A percentile compares a stretch with the other conserved stretches of the same genome.
Conservation (phyloP, 2,797 vertebrate genomes). For the Trematomus bernacchii region DNA sequence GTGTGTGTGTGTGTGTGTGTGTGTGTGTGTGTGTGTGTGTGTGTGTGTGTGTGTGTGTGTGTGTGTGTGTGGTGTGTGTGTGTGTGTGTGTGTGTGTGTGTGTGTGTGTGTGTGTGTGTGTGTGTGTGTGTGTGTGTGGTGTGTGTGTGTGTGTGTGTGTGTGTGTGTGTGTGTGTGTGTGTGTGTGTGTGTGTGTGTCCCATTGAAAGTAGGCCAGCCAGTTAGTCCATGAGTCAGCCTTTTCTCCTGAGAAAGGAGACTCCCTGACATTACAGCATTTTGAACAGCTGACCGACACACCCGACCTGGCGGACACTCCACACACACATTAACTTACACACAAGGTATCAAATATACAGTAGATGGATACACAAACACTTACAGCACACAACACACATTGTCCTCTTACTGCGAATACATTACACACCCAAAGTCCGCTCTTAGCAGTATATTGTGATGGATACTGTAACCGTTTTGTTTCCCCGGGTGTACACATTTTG, state of each 20-base stretch:
- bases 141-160: neutral
- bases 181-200: conserved; percentile 23
- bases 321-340: conserved; percentile 9
- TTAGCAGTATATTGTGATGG: conserved; percentile 53
- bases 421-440: conserved; percentile 59
- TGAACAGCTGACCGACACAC: conserved; percentile 78
- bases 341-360: conserved; percentile 21
- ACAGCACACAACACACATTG: conserved; percentile 21
- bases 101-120: conserved; percentile 3
- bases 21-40: conserved; percentile 16
- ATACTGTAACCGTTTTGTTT: conserved; percentile 67
- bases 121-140: neutral
- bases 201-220: conserved; percentile 77
- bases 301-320: conserved; percentile 37
- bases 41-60: neutral
- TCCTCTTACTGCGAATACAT: too few species aligned
- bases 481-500: conserved; percentile 51
- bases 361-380: conserved; percentile 6
- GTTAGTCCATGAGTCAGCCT: conserved; percentile 68
- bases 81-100: conserved; percentile 3
- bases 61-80: neutral
- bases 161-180: conserved; percentile 1
- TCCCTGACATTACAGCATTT: conserved; percentile 76
- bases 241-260: conserved; percentile 75
- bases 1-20: neutral